Conservation (phyloP, 2,113 vertebrate genomes). For the Equus przewalskii region DNA sequence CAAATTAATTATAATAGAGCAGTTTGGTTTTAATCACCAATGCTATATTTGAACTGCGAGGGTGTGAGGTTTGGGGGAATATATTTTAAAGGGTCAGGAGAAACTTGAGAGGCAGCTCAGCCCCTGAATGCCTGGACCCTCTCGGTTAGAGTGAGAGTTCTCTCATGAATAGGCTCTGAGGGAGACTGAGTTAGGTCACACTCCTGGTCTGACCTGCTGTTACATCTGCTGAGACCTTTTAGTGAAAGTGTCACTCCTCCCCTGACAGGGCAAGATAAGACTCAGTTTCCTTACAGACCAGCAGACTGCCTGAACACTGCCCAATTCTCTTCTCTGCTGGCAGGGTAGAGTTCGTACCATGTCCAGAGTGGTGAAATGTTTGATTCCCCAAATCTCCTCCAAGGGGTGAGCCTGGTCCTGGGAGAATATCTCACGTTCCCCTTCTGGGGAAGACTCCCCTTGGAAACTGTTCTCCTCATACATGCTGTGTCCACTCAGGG, state of each 20-base stretch:
- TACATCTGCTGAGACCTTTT: neutral
- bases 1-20: neutral
- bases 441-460: neutral
- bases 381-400: neutral
- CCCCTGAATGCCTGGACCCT: neutral
- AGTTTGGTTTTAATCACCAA: neutral
- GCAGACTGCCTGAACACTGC: neutral
- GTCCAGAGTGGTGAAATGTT: neutral
- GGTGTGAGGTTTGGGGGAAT: neutral
- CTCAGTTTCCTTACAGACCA: neutral
- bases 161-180: neutral
- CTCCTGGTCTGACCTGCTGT: neutral
- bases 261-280: neutral
- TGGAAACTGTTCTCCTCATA: neutral
- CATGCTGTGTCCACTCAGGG: neutral
- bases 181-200: neutral
- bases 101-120: neutral
- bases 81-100: neutral
- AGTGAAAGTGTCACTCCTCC: neutral
- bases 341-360: neutral
- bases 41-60: neutral
- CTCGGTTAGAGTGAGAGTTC: neutral
- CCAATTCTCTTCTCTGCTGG: neutral
- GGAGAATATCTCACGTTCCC: neutral
- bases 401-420: neutral